A percentile compares a stretch with the other conserved stretches of the same genome.
Conservation (phyloP, 2,888 invertebrate genomes). For the Dryadula phaetusa region DNA sequence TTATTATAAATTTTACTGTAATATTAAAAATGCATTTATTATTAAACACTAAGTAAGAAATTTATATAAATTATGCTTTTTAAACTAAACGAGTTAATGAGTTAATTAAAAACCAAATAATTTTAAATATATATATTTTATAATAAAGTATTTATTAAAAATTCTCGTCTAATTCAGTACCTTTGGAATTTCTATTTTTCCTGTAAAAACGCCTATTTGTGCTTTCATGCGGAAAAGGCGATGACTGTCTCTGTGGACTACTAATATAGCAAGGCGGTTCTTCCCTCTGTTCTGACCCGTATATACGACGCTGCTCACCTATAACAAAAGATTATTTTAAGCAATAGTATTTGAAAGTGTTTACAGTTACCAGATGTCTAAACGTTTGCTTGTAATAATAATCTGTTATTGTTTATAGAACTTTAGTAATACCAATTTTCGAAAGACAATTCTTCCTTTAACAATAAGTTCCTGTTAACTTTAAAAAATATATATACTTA, state of each 20-base stretch:
- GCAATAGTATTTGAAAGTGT: not conserved
- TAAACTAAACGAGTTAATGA: too few species aligned
- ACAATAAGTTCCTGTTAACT: too few species aligned
- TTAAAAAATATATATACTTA: too few species aligned
- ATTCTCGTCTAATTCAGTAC: too few species aligned
- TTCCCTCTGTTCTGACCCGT: slow-evolving; percentile 89
- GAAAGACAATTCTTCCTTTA: too few species aligned
- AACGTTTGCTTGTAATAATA: too few species aligned
- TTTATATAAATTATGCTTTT: too few species aligned
- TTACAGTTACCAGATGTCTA: not conserved
- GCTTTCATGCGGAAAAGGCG: slow-evolving; percentile 88
- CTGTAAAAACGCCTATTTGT: slow-evolving; percentile 85
- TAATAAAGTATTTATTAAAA: too few species aligned
- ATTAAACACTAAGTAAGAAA: too few species aligned
- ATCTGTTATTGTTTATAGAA: too few species aligned
- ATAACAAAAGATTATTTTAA: slow-evolving; percentile 25
- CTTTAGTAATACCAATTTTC: too few species aligned
- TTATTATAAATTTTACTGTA: slow-evolving; percentile 24
- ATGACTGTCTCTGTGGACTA: slow-evolving; percentile 87
- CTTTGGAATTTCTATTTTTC: slow-evolving; percentile 78
- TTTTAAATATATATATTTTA: too few species aligned
- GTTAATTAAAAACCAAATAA: not conserved
- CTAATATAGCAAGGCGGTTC: slow-evolving; percentile 78
- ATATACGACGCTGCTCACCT: slow-evolving; percentile 88
- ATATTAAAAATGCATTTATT: not conserved